Percentiles rank a stretch among this genome's conserved stretches.
Conservation (phyloP, 2,113 vertebrate genomes). For the Aplodontia rufa region DNA sequence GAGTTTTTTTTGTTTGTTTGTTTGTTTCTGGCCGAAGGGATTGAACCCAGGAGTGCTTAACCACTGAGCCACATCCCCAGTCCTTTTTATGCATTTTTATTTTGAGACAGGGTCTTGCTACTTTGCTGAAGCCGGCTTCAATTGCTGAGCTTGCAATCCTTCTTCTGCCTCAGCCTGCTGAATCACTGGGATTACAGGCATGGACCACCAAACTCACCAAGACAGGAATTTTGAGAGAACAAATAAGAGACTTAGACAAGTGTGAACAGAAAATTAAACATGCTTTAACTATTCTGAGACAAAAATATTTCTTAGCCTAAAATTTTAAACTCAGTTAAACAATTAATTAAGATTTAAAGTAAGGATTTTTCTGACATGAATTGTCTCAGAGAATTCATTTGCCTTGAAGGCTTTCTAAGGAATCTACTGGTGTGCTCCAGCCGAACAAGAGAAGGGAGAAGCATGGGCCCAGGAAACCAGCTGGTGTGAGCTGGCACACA, state of each 20-base stretch:
- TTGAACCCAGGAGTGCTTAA: too few species aligned
- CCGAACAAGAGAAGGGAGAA: background rate
- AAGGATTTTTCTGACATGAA: background rate
- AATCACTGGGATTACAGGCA: too few species aligned
- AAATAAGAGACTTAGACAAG: background rate
- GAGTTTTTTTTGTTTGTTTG: too few species aligned
- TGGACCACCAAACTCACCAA: too few species aligned
- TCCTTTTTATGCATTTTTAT: too few species aligned
- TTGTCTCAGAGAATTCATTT: background rate
- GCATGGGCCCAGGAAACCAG: background rate
- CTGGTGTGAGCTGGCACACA: fast-evolving
- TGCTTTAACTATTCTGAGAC: background rate
- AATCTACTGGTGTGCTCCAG: background rate
- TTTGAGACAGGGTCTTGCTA: too few species aligned
- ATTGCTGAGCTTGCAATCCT: too few species aligned
- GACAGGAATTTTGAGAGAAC: background rate
- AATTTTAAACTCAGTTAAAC: background rate
- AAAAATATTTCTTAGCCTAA: background rate
- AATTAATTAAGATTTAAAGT: background rate
- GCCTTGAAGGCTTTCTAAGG: background rate
- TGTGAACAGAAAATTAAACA: background rate
- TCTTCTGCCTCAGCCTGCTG: too few species aligned
- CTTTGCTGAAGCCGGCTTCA: too few species aligned
- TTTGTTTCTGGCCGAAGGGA: too few species aligned
- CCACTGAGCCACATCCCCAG: too few species aligned